Evolutionary conservation across 2,113 vertebrate genomes (phyloP), one percentile per base, ranked within the genome.

Genomic region (Cephalopterus ornatus): DNA sequence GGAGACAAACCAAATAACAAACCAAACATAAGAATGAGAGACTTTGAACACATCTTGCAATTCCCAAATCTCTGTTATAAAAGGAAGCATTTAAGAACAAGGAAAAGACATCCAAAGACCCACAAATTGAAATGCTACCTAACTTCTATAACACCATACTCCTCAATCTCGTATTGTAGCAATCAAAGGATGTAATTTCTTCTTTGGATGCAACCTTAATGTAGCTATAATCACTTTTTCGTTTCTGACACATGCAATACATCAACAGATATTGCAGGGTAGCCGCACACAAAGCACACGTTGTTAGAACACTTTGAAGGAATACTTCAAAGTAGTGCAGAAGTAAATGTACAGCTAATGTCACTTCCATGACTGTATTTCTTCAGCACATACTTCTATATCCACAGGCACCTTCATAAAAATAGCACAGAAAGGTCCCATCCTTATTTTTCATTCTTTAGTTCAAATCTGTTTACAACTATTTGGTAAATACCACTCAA

Each of bases 1-100:
- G 63, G 20, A 78, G 65, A 95, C 85, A 67, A 87, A 73, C 14
- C 20, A 87, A 95, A 75, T 6, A 74, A 66, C n/a, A 95, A 96
- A 83, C 2, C 37, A 95, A 91, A 88, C 14, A 13, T 49, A 91
- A 65, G 50, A 68, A 65, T 21, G 24, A 63, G 10, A 90, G 68
- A 93, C 50, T 88, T 76, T 5, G n/a, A 93, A 77, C 17, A 28
- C 0, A 0, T 50, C 67, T 73, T 16, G 2, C 12, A 22, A 75
- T 75, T 80, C 47, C 35, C 44, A 85, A 65, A 80, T 37, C 47
- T 68, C 35, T 79, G 80, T 22, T 55, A 68, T 16, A 66, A 85
- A 85, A 92, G 42, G 33, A 84, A 88, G 30, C 30, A 41, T 59
- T 37, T n/a, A 37, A 93, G 76, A 88, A 86, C 30, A 71, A 59